Base-by-base conservation (phyloP, 2,888 invertebrate genomes). In the Dioctria linearis region DNA sequence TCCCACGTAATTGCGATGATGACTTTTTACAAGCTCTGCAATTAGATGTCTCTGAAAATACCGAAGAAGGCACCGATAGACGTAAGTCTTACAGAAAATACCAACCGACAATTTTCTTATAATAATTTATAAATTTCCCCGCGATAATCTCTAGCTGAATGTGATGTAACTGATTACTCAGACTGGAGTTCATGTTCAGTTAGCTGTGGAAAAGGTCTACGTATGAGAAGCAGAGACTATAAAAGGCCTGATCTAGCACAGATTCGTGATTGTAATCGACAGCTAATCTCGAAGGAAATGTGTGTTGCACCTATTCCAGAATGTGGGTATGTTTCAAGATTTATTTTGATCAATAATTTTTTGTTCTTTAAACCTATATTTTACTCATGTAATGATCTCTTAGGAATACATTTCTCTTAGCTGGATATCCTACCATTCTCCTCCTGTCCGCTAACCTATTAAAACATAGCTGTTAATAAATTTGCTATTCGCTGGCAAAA, bases 231-330 rank as follows among this genome's bases (percentile, higher is more conserved):
- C 80, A 91, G 97, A 80, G 88, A 91, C 83, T 97, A 95, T 89
- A 88, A 93, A 88, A 86, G 86, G 75, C 93, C 94, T 66, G 91
- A 93, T 85, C 93, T 94, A 86, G 97, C 97, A 5, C 90, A 90
- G 83, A 92, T 93, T 92, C 90, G 92, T 85, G 89, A 91, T 83
- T 94, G 94, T 87, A 90, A 92, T 84, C 89, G 94, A 49, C 94
- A 97, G 88, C 90, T 98, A 86, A 91, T 95, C 66, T 92, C 94
- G 80, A 96, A 96, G 88, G 97, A 98, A 90, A 95, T 96, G 94
- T 98, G 98, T 87, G 94, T 95, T 57, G 95, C 96, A 4, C 89
- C 90, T 13, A 88, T 93, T 49, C 90, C 95, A 0, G 95, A 95
- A 88, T 96, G 95, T 90, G 91, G 91, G 94, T 94, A 86, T 91